Conservation (phyloP, 1,140 invertebrate species). For the Trichonephila clavata region DNA sequence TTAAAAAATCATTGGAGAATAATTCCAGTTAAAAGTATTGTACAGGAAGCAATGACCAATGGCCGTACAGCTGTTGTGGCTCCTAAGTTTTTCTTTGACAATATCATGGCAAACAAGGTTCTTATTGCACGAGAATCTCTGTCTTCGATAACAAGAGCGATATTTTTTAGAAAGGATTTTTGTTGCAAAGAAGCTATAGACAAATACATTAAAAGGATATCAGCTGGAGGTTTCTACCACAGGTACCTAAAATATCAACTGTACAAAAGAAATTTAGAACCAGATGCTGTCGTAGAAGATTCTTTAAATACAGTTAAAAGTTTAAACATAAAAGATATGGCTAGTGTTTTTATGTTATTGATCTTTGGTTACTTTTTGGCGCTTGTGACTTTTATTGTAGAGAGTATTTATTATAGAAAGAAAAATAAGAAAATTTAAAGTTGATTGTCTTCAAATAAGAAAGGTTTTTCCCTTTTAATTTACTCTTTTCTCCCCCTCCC, state of each 20-base stretch:
- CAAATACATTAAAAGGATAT: neutral
- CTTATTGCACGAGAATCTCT: neutral
- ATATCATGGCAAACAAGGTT: neutral
- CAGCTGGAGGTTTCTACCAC: neutral
- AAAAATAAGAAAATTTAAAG: neutral
- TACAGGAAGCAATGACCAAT: neutral
- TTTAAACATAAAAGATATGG: constrained; percentile 4
- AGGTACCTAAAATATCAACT: neutral
- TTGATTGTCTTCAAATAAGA: neutral
- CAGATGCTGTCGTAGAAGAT: too few species aligned
- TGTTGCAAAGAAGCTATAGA: constrained; percentile 12
- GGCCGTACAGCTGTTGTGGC: constrained; percentile 21
- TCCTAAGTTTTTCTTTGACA: neutral
- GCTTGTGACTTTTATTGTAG: neutral
- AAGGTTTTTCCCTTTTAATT: too few species aligned
- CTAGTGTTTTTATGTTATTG: neutral
- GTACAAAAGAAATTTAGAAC: neutral
- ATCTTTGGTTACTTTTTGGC: neutral
- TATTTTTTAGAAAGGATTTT: constrained; percentile 5
- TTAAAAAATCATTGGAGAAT: constrained; percentile 19
- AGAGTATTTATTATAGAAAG: neutral
- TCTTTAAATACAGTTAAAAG: neutral
- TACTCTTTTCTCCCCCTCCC: too few species aligned
- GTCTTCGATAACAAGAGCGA: constrained; percentile 11
- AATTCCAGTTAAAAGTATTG: neutral